Conservation (phyloP, 2,797 vertebrate species). For the Staurois parvus region DNA sequence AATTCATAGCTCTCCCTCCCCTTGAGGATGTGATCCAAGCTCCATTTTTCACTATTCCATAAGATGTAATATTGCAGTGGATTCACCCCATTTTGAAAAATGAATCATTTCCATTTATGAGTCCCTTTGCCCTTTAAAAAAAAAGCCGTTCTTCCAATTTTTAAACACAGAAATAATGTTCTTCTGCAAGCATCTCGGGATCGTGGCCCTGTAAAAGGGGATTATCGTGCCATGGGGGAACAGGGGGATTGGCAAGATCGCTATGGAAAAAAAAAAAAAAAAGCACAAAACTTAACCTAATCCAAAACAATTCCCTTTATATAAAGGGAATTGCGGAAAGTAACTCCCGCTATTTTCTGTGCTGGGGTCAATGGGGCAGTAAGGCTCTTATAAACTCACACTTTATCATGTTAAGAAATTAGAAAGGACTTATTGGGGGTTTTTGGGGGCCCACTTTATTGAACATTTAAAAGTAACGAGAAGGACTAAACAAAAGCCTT, state of each 20-base stretch:
- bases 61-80: slow-evolving; percentile 23
- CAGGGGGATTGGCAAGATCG: slow-evolving; percentile 8
- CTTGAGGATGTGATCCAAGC: slow-evolving; percentile 1
- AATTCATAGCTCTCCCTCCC: background rate
- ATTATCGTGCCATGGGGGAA: background rate
- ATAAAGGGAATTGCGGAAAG: slow-evolving; percentile 15
- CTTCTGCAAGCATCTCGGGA: slow-evolving; percentile 39
- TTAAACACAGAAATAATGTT: slow-evolving; percentile 36
- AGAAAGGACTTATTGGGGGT: slow-evolving; percentile 11
- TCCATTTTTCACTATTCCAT: slow-evolving; percentile 17
- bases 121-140: slow-evolving; percentile 46
- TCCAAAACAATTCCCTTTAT: slow-evolving; percentile 46
- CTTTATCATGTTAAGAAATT: slow-evolving; percentile 8
- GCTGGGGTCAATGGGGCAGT: background rate
- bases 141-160: slow-evolving; percentile 55
- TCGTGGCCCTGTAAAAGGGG: background rate
- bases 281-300: slow-evolving; percentile 21
- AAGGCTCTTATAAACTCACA: background rate
- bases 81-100: slow-evolving; percentile 36
- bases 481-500: no score
- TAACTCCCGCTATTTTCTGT: slow-evolving; percentile 15
- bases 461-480: background rate
- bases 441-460: slow-evolving; percentile 7
- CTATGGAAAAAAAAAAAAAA: slow-evolving; percentile 5
- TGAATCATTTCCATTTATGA: slow-evolving; percentile 59